Base-by-base conservation (phyloP, 2,797 vertebrate species). In the Pseudotriccus pelzelni region DNA sequence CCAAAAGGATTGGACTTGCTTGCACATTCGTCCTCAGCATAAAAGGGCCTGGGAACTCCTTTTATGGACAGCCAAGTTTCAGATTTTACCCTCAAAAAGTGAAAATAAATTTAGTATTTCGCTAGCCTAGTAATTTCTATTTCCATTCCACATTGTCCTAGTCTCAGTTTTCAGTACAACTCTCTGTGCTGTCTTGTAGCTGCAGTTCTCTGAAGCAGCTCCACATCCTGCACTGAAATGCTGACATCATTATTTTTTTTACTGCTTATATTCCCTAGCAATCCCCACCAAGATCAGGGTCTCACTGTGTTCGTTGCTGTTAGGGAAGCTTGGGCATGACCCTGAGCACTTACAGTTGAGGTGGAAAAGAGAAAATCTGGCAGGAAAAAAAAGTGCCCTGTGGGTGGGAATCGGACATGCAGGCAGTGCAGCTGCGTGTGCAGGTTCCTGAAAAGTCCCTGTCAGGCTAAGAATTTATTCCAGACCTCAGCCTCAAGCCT, bases 401-500 rank as follows among this genome's bases (percentile, higher is more conserved):
- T 69, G 77, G 41, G 37, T 87, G 77, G 60, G 87, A 89, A 92
- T 89, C 53, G 85, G 84, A 77, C 84, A 32, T 85, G 53, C 53
- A 78, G 76, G 85, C 87, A 69, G 44, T 75, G 64, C 87, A 93
- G 88, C 86, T 86, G 91, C 64, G 91, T 77, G 39, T 80, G 70
- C 91, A 80, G 52, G 77, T 82, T 95, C 80, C 75, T 84, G 50
- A 82, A 50, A 95, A 56, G 87, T 84, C 72, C 79, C 67, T 84
- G n/a, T 90, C 83, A 84, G 72, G 53, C 67, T 84, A 58, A 74
- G 77, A 83, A 89, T 88, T 94, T 56, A 46, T 86, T 94, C 70
- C 93, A 94, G 76, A 67, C 28, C 76, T 85, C 56, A 79, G 73
- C 47, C 66, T 23, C 70, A 76, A 89, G 78, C 58, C 46, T 81